Percentiles rank a stretch among this genome's conserved stretches.
phyloP scores from a whole-genome alignment of 2,113 vertebrate genomes.

The Microtus pennsylvanicus region DNA sequence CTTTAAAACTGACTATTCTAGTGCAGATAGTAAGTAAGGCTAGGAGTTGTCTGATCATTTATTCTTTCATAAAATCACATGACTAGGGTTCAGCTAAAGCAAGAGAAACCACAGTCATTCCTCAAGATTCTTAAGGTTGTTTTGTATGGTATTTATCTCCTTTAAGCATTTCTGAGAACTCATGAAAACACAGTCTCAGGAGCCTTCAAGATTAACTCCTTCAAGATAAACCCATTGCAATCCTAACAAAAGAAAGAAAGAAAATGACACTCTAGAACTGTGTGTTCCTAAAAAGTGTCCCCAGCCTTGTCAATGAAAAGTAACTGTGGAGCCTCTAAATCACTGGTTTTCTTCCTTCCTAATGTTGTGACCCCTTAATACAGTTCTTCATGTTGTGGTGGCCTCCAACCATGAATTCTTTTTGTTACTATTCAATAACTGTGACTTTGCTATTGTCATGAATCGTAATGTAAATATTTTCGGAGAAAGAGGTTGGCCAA shows the following conservation, averaged over 20 bases:
- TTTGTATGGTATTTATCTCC: not conserved
- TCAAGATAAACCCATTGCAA: not conserved
- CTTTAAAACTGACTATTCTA: too few species aligned
- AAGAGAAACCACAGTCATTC: not conserved
- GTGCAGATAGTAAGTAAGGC: too few species aligned
- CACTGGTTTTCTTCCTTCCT: not conserved
- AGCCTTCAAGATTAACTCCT: not conserved
- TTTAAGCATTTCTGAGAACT: not conserved
- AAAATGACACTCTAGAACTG: not conserved
- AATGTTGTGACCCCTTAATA: not conserved
- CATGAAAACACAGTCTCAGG: not conserved
- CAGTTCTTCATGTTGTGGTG: not conserved
- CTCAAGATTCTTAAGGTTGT: too few species aligned
- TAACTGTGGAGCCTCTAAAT: rapidly evolving
- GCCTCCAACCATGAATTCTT: not conserved
- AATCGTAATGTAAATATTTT: not conserved
- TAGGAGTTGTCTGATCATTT: too few species aligned
- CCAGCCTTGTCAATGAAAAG: too few species aligned
- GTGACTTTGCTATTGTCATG: not conserved
- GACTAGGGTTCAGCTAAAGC: too few species aligned
- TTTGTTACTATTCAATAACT: not conserved
- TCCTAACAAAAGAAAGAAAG: not conserved
- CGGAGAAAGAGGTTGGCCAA: not conserved
- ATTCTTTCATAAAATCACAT: too few species aligned
- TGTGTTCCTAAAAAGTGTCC: not conserved